Conservation (phyloP, 2,113 vertebrate genomes). For the Pao palembangensis region DNA sequence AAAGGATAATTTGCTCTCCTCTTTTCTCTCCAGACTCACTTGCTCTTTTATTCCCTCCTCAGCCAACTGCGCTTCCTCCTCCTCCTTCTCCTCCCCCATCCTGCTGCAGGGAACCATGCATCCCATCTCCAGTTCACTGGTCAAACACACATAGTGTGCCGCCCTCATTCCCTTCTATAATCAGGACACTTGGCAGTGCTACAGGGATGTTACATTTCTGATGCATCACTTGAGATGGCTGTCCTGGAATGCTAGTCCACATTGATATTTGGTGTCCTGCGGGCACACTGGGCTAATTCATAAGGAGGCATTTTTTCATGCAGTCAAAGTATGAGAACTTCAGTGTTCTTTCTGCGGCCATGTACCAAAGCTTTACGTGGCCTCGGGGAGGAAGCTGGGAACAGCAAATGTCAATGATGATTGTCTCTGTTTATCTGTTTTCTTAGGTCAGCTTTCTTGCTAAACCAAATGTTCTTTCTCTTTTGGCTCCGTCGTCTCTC, state of each 20-base stretch:
- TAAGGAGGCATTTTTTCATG: conserved; percentile 31
- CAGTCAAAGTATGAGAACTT: conserved; percentile 35
- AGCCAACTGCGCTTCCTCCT: conserved; percentile 36
- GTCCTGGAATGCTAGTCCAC: conserved; percentile 60
- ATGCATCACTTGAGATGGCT: conserved; percentile 70
- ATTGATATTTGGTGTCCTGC: conserved; percentile 45
- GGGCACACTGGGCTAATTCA: conserved; percentile 52
- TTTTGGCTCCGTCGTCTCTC: conserved; percentile 24
- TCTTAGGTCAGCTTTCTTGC: conserved; percentile 6
- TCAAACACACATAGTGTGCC: conserved; percentile 69
- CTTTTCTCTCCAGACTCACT: conserved; percentile 35
- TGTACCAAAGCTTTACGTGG: conserved; percentile 52
- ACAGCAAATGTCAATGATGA: conserved; percentile 68
- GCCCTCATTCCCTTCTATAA: conserved; percentile 70
- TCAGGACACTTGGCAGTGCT: conserved; percentile 68
- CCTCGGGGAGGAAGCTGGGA: conserved; percentile 42
- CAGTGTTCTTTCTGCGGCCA: conserved; percentile 27
- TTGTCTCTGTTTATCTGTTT: conserved; percentile 59
- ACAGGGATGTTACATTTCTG: conserved; percentile 69
- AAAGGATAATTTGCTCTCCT: conserved; percentile 39
- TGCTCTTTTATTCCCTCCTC: conserved; percentile 46
- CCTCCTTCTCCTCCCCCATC: conserved; percentile 12
- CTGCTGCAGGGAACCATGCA: conserved; percentile 69
- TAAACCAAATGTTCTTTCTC: conserved; percentile 27
- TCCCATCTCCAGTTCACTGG: conserved; percentile 72